A percentile compares a stretch with the other conserved stretches of the same genome.
Conservation (phyloP, 2,113 vertebrate genomes). For the Hippocampus zosterae region DNA sequence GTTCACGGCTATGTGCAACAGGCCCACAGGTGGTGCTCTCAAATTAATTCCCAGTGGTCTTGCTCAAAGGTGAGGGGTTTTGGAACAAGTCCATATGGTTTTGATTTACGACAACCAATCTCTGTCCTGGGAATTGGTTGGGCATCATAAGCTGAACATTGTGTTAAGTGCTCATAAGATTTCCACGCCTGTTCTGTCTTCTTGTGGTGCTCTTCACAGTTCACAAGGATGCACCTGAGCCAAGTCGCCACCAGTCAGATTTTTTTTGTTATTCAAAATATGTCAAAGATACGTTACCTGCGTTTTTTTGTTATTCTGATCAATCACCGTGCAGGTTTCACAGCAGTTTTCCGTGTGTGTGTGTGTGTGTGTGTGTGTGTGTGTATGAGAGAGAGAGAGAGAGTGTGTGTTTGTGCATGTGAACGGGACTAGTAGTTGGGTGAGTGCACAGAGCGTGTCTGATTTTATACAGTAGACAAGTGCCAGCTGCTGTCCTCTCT, state of each 20-base stretch:
- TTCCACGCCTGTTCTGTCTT: not conserved
- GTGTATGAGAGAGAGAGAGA: too few relatives aligned
- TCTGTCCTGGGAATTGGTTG: conserved; percentile 28
- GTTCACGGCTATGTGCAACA: conserved; percentile 5
- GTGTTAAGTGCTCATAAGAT: not conserved
- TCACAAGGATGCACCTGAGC: conserved; percentile 62
- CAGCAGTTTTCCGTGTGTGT: not conserved
- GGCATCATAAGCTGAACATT: not conserved
- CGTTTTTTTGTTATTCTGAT: conserved; percentile 53
- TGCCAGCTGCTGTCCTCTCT: conserved; percentile 36
- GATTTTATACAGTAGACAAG: conserved; percentile 43
- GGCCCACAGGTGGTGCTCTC: conserved; percentile 15
- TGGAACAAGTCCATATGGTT: conserved; percentile 31
- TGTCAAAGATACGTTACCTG: too few relatives aligned
- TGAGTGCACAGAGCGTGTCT: conserved; percentile 40
- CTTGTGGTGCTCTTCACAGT: conserved; percentile 26
- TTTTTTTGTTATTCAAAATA: too few relatives aligned
- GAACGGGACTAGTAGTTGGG: conserved; percentile 26
- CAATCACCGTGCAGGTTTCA: conserved; percentile 44
- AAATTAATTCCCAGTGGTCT: conserved; percentile 36
- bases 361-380: not conserved
- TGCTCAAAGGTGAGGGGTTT: conserved; percentile 13
- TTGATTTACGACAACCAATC: conserved; percentile 14
- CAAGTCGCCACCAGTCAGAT: conserved; percentile 39
- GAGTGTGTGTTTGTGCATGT: conserved; percentile 7